phyloP scores from a whole-genome alignment of 2,797 vertebrate genomes.

The Amphiprion clarkii region DNA sequence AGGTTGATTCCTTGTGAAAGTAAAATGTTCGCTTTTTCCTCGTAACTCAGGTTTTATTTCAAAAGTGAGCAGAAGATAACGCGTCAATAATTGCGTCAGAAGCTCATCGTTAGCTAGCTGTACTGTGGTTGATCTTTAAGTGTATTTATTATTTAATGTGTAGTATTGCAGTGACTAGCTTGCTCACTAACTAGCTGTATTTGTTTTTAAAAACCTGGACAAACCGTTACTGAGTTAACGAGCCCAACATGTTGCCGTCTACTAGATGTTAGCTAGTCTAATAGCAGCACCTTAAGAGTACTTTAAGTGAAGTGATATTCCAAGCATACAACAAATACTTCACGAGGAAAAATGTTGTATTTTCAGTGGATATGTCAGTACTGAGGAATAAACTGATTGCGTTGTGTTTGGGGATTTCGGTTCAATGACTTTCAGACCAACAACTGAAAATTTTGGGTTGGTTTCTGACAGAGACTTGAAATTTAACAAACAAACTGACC shows the following conservation, averaged over 20 bases:
- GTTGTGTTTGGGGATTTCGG: too few relatives aligned
- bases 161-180: neutral
- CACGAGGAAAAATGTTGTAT: too few relatives aligned
- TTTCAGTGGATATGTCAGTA: too few relatives aligned
- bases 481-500: too few relatives aligned
- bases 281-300: neutral
- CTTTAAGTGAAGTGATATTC: neutral
- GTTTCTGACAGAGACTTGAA: too few relatives aligned
- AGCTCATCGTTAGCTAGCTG: neutral
- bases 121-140: neutral
- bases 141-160: neutral
- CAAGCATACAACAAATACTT: neutral
- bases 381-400: too few relatives aligned
- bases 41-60: too few relatives aligned
- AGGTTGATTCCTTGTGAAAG: too few relatives aligned
- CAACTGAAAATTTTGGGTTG: too few relatives aligned
- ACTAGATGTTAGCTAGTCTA: neutral
- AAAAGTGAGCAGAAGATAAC: neutral
- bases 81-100: neutral
- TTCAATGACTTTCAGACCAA: too few relatives aligned
- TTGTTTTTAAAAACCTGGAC: neutral
- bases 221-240: neutral
- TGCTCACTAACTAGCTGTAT: neutral
- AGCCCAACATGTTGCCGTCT: neutral
- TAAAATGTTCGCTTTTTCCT: too few relatives aligned